Conservation (phyloP, 2,113 vertebrate genomes). For the Ascaphus truei region DNA sequence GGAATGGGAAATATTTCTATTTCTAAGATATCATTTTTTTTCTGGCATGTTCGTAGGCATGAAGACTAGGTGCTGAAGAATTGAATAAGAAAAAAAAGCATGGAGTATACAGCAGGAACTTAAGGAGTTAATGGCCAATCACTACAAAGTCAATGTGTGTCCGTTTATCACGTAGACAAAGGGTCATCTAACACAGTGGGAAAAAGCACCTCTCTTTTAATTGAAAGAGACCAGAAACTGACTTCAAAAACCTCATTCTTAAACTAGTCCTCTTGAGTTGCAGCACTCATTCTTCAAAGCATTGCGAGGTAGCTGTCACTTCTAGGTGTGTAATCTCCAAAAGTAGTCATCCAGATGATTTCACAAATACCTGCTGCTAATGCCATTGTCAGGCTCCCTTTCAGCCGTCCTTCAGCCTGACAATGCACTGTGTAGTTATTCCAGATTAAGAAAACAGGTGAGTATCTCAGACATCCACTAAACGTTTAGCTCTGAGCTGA, state of each 20-base stretch:
- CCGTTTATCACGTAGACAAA: background rate
- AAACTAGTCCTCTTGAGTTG: background rate
- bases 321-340: constrained; percentile 17
- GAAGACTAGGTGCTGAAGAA: too few species aligned
- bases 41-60: too few species aligned
- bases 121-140: background rate
- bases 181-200: background rate
- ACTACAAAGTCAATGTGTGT: background rate
- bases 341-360: constrained; percentile 22
- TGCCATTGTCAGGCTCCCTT: constrained; percentile 9
- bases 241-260: constrained; percentile 23
- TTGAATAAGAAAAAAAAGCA: too few species aligned
- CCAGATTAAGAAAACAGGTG: constrained; percentile 24
- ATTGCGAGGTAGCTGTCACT: constrained; percentile 20
- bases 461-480: constrained; percentile 6
- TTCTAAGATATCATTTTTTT: too few species aligned
- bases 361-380: constrained; percentile 32
- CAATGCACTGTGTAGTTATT: constrained; percentile 17
- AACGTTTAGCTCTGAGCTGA: constrained; percentile 1
- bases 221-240: constrained; percentile 2
- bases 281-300: constrained; percentile 7
- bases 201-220: background rate
- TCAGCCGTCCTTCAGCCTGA: background rate
- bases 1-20: too few species aligned
- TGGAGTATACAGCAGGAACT: too few species aligned